A percentile compares a stretch with the other conserved stretches of the same genome.
These are phyloP conservation scores for Furnarius figulus DNA, from an alignment of 2,113 vertebrate genomes.

Conservation along the genomic window DNA sequence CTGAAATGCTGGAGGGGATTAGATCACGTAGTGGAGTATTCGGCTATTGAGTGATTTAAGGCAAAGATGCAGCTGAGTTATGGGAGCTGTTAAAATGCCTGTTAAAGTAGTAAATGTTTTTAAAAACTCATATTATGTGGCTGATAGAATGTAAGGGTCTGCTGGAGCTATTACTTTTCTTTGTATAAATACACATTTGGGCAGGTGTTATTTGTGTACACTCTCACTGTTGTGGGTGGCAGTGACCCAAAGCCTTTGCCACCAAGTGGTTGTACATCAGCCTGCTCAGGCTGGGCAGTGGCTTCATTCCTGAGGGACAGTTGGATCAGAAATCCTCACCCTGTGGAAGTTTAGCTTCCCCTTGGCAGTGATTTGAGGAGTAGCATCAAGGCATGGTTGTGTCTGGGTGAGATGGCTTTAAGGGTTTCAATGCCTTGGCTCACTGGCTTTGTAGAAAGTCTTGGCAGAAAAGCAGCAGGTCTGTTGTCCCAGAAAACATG, in stretches of 20 bases:
- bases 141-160: slow-evolving; percentile 45
- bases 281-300: not conserved
- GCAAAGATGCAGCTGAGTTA: slow-evolving; percentile 47
- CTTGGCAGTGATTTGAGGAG: not conserved
- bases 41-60: slow-evolving; percentile 4
- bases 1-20: slow-evolving; percentile 6
- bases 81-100: slow-evolving; percentile 31
- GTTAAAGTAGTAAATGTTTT: slow-evolving; percentile 54
- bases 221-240: not conserved
- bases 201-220: not conserved
- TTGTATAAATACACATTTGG: not conserved
- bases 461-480: not conserved
- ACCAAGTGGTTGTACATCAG: not conserved
- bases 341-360: not conserved
- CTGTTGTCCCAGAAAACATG: not conserved
- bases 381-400: accelerated
- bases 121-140: slow-evolving; percentile 52
- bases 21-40: not conserved
- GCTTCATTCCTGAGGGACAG: not conserved
- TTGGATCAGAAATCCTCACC: not conserved
- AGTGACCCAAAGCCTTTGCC: not conserved
- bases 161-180: slow-evolving; percentile 22
- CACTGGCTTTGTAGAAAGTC: not conserved
- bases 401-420: not conserved
- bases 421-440: not conserved